phyloP scores from a whole-genome alignment of 2,888 invertebrate genomes.

The Eupithecia centaureata region DNA sequence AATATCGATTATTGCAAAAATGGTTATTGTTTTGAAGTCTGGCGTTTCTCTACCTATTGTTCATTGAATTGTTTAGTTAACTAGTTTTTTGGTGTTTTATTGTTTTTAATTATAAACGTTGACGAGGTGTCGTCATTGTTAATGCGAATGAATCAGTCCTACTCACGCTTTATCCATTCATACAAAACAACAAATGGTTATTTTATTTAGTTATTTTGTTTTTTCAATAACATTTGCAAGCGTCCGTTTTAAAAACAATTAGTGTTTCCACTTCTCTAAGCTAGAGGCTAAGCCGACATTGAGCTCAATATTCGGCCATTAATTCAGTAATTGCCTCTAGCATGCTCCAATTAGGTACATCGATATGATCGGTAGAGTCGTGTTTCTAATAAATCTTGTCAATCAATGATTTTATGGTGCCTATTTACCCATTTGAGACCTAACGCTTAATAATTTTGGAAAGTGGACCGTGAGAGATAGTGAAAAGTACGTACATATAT shows the following conservation, averaged over 20 bases:
- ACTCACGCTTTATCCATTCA: background rate
- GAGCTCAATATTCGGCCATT: conserved; percentile 16
- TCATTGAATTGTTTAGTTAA: background rate
- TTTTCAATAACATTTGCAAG: background rate
- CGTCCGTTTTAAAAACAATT: background rate
- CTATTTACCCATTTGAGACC: background rate
- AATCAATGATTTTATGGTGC: conserved; percentile 11
- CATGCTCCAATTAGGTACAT: conserved; percentile 22
- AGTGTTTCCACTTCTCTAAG: background rate
- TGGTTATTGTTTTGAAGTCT: background rate
- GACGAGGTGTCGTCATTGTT: background rate
- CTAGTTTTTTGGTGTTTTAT: background rate
- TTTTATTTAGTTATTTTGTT: background rate
- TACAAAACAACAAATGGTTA: background rate
- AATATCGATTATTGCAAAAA: too few relatives aligned
- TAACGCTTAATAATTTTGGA: conserved; percentile 5
- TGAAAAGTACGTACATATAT: background rate
- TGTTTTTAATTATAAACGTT: background rate
- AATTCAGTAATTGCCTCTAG: conserved; percentile 21
- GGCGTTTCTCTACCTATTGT: background rate
- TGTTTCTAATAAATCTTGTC: conserved; percentile 13
- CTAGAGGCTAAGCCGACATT: conserved; percentile 12
- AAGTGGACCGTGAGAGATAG: background rate
- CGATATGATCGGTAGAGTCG: conserved; percentile 6
- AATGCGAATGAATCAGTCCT: background rate